Evolutionary conservation across 64 coral and sea anemone genomes (phyloP).

Genomic region (Pocillopora verrucosa): DNA sequence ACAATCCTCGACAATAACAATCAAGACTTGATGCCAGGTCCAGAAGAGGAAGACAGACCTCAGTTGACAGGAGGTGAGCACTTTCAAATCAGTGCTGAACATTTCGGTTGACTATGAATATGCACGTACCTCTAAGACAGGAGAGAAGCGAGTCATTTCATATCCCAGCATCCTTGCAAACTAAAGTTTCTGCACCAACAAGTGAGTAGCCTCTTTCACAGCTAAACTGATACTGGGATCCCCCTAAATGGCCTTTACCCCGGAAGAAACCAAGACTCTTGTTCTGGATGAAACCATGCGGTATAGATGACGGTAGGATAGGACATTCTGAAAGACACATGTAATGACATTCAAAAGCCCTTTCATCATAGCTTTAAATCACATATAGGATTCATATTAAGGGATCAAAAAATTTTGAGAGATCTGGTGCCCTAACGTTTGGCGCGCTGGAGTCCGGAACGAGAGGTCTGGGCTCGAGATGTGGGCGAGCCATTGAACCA

Average conservation of each 20-base stretch:
- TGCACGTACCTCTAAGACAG: slow-evolving; percentile 11
- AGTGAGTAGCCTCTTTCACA: slow-evolving; percentile 15
- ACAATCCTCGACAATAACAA: too few species aligned
- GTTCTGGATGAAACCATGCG: slow-evolving; percentile 14
- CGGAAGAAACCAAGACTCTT: background rate
- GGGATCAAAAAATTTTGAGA: too few species aligned
- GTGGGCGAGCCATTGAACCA: too few species aligned
- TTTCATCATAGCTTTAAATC: background rate
- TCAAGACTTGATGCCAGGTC: too few species aligned
- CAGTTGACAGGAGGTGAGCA: too few species aligned
- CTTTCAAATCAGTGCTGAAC: too few species aligned
- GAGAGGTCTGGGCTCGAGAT: too few species aligned
- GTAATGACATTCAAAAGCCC: too few species aligned
- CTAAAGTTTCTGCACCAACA: background rate
- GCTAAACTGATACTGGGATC: background rate
- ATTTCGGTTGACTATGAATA: background rate
- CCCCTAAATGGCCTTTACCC: slow-evolving; percentile 4
- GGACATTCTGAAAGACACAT: background rate
- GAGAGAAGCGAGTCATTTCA: background rate
- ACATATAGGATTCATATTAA: too few species aligned
- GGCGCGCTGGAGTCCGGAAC: too few species aligned
- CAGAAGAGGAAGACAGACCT: too few species aligned
- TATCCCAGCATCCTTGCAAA: slow-evolving; percentile 13
- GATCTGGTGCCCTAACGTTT: too few species aligned
- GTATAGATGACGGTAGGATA: background rate